Percentiles rank a stretch among this genome's conserved stretches.
Evolutionary conservation across 2,888 invertebrate genomes (phyloP).

Genomic region (Nemoura dubitans): DNA sequence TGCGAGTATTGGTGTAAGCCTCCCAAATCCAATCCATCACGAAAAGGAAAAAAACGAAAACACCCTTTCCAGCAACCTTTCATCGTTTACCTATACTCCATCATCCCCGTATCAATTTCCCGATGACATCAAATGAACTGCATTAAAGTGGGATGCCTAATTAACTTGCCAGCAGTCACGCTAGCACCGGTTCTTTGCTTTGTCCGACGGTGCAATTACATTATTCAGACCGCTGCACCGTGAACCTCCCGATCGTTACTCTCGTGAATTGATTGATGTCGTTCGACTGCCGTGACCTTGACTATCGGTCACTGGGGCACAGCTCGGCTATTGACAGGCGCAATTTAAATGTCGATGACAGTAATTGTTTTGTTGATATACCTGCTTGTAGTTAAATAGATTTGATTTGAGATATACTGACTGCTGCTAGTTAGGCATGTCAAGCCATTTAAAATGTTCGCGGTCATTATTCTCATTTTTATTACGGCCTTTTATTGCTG

Average conservation of each 20-base stretch:
- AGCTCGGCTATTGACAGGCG: too few relatives aligned
- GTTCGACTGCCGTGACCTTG: neutral
- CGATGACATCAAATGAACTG: slow-evolving; percentile 20
- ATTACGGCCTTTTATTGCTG: too few relatives aligned
- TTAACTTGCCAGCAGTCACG: neutral
- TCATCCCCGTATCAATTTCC: slow-evolving; percentile 3
- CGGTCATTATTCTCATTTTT: too few relatives aligned
- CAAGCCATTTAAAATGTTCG: too few relatives aligned
- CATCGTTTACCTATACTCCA: neutral
- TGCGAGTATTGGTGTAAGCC: neutral
- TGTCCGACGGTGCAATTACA: neutral
- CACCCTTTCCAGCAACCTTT: neutral
- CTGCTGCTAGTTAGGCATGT: too few relatives aligned
- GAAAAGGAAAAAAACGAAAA: neutral
- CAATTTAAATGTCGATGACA: neutral
- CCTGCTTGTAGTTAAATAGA: too few relatives aligned
- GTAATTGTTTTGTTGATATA: too few relatives aligned
- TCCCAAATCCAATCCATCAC: neutral
- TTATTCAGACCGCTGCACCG: neutral
- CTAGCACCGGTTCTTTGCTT: neutral
- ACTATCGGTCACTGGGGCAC: neutral
- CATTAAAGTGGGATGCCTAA: slow-evolving; percentile 7
- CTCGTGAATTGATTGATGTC: neutral
- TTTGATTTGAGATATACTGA: too few relatives aligned
- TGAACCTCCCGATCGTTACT: neutral